A percentile compares a stretch with the other conserved stretches of the same genome.
These are phyloP conservation scores for Euborellia annulipes DNA, from an alignment of 1,140 invertebrate genomes.

Conservation along the genomic window DNA sequence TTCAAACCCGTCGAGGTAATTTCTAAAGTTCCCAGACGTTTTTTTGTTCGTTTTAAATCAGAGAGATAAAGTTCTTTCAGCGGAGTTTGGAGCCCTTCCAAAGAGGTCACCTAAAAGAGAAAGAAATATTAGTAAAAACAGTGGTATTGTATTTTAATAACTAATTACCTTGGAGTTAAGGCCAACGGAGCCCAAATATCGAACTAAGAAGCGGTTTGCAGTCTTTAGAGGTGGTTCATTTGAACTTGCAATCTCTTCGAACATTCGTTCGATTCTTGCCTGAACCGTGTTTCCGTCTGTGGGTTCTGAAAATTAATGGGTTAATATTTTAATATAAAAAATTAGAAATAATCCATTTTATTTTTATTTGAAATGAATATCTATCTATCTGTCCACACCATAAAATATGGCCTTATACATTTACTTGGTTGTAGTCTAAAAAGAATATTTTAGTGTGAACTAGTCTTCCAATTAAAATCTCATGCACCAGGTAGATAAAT, in stretches of 20 bases:
- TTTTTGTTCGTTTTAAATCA: constrained; percentile 28
- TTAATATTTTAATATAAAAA: too few relatives aligned
- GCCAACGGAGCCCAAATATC: constrained; percentile 65
- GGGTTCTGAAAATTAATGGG: constrained; percentile 25
- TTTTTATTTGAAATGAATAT: too few relatives aligned
- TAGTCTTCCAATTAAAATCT: too few relatives aligned
- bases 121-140: too few relatives aligned
- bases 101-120: constrained; percentile 39
- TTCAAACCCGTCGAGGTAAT: constrained; percentile 50
- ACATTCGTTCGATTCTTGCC: constrained; percentile 70
- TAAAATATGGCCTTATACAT: too few relatives aligned
- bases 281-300: constrained; percentile 51
- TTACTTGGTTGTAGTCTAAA: too few relatives aligned
- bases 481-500: too few relatives aligned
- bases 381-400: too few relatives aligned
- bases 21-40: constrained; percentile 36
- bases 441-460: too few relatives aligned
- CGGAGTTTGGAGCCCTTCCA: constrained; percentile 65
- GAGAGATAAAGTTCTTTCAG: constrained; percentile 59
- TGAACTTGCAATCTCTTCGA: constrained; percentile 51
- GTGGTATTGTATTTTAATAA: too few relatives aligned
- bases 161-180: constrained; percentile 43
- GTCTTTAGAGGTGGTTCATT: constrained; percentile 23
- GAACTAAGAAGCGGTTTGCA: constrained; percentile 44
- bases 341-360: too few relatives aligned